Conservation (phyloP, 2,888 invertebrate species). For the Eilema sororculum region DNA sequence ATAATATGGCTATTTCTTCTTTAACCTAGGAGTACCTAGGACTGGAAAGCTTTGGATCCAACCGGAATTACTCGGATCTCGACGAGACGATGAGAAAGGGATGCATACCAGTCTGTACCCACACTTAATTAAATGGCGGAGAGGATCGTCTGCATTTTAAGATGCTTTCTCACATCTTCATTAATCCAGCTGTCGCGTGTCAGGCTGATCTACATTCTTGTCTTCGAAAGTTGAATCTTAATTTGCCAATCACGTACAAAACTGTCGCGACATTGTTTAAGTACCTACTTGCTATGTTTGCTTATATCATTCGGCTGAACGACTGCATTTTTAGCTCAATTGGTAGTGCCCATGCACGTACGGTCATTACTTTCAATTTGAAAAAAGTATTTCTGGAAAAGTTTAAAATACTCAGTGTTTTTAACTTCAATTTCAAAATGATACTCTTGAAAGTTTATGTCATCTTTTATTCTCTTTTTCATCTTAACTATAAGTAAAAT, state of each 20-base stretch:
- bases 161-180: slow-evolving; percentile 1
- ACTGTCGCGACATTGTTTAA: not conserved
- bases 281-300: not conserved
- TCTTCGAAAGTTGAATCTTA: slow-evolving; percentile 4
- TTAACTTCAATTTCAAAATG: too few species aligned
- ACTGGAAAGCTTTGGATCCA: not conserved
- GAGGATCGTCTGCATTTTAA: slow-evolving; percentile 1
- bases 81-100: not conserved
- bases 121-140: not conserved
- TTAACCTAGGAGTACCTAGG: not conserved
- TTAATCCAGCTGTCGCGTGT: not conserved
- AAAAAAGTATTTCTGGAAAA: too few species aligned
- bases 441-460: too few species aligned
- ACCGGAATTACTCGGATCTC: not conserved
- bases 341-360: not conserved
- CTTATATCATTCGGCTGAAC: not conserved
- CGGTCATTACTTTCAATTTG: not conserved
- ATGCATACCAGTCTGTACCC: not conserved
- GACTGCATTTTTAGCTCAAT: not conserved
- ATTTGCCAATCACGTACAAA: slow-evolving; percentile 4
- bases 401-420: too few species aligned
- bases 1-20: too few species aligned
- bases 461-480: too few species aligned
- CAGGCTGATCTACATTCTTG: not conserved
- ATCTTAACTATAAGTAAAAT: too few species aligned